Conservation (phyloP, 2,113 vertebrate species). For the Chroicocephalus ridibundus region DNA sequence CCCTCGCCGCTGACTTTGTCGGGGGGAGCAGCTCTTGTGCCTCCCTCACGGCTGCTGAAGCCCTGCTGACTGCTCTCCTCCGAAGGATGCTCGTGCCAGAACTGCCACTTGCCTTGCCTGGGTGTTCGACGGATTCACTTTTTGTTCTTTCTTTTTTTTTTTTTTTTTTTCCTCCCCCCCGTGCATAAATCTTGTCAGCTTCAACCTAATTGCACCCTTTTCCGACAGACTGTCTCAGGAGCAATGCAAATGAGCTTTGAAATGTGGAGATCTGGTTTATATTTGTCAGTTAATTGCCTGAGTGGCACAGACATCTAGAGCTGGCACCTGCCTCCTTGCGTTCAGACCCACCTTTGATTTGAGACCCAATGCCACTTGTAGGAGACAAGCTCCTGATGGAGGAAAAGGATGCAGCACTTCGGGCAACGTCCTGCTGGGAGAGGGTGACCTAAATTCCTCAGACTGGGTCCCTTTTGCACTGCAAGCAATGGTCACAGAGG, state of each 20-base stretch:
- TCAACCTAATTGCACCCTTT: constrained; percentile 31
- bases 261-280: constrained; percentile 48
- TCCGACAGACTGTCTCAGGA: constrained; percentile 36
- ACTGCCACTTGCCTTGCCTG: background rate
- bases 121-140: accelerated
- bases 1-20: background rate
- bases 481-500: background rate
- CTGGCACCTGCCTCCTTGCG: background rate
- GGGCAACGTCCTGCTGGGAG: background rate
- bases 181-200: background rate
- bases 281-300: constrained; percentile 48
- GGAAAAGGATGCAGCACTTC: background rate
- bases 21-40: background rate
- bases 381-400: background rate
- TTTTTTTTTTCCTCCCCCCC: too few relatives aligned
- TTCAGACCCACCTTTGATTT: constrained; percentile 36
- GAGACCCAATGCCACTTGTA: background rate
- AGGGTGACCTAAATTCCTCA: background rate
- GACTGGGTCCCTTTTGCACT: background rate
- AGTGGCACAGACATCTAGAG: constrained; percentile 14
- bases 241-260: constrained; percentile 59
- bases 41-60: background rate
- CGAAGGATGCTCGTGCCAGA: background rate
- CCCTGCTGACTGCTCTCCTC: background rate
- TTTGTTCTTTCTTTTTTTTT: background rate